Conservation (phyloP, 1,140 invertebrate species). For the Araneus ventricosus region DNA sequence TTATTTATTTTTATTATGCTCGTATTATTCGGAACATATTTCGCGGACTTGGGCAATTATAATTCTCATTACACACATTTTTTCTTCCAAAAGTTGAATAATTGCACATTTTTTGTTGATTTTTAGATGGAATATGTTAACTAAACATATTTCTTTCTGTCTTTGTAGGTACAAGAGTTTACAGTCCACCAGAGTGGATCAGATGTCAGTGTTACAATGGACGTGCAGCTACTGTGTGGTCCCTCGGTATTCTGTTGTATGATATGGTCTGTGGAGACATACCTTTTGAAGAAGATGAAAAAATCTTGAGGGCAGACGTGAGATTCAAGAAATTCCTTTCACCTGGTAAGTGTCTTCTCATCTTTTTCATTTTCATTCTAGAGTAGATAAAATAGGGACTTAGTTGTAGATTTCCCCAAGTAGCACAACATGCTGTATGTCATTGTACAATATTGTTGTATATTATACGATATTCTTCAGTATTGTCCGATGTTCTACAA, state of each 20-base stretch:
- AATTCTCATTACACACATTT: neutral
- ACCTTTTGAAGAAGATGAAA: conserved; percentile 86
- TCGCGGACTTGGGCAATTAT: neutral
- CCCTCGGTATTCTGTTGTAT: conserved; percentile 85
- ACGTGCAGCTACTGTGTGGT: conserved; percentile 85
- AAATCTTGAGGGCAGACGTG: conserved; percentile 84
- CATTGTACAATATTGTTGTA: no score
- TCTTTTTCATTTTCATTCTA: no score
- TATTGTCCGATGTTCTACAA: no score
- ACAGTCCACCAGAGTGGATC: conserved; percentile 88
- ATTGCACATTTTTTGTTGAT: neutral
- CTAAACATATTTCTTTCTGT: conserved; percentile 76
- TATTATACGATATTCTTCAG: no score
- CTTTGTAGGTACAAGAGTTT: conserved; percentile 84
- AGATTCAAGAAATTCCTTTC: conserved; percentile 81
- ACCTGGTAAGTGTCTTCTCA: no score
- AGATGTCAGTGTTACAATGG: conserved; percentile 83
- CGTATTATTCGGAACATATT: no score
- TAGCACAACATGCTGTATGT: no score
- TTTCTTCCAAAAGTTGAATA: neutral
- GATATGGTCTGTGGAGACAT: conserved; percentile 88
- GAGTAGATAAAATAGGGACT: no score
- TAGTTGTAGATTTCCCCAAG: no score
- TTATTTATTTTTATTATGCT: neutral
- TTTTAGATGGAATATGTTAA: conserved; percentile 31